Evolutionary conservation across 2,888 invertebrate species (phyloP), one percentile per base, ranked within the genome.

Genomic region (Stenchaetothrips biformis): DNA sequence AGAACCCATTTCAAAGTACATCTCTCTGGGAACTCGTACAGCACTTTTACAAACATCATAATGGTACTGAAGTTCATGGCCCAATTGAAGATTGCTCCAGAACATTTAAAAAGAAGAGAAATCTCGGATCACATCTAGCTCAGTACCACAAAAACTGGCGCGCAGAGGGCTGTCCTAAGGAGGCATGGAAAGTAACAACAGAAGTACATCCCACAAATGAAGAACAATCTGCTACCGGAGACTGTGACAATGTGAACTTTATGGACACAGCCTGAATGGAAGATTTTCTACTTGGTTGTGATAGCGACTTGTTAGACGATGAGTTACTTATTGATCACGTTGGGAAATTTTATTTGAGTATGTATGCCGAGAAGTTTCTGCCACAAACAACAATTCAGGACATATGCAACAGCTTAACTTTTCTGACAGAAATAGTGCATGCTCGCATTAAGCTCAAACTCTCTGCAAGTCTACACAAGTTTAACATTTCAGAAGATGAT

Each of bases 311-410:
- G 49, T 49, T 49, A 11, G 18, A 62, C 62, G n/a, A 62, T 62
- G 62, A 62, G 7, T 62, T 62, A n/a, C 6, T 62, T 4, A 62
- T 18, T 62, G 62, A 62, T 62, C 18, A 18, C 62, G 18, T 62
- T 62, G 62, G 13, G 18, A 62, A 62, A 62, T 62, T 62, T 18
- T 62, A 62, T 62, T 18, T 62, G 18, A 9, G 18, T 62, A 9
- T 62, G 13, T 62, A 62, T 62, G 62, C 62, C 18, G 62, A 62
- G 62, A 62, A 62, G 9, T 62, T 62, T 6, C 62, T 62, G 9
- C 62, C 62, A 62, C 62, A 62, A 18, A 62, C 62, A 18, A 62
- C 62, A 16, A 62, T 62, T 62, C 62, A 62, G 18, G 62, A 62
- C 9, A 62, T 62, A 9, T 62, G 62, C 18, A 18, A 62, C 18